Evolutionary conservation across 2,113 vertebrate genomes (phyloP), one percentile per base, ranked within the genome.

Genomic region (Meriones unguiculatus): DNA sequence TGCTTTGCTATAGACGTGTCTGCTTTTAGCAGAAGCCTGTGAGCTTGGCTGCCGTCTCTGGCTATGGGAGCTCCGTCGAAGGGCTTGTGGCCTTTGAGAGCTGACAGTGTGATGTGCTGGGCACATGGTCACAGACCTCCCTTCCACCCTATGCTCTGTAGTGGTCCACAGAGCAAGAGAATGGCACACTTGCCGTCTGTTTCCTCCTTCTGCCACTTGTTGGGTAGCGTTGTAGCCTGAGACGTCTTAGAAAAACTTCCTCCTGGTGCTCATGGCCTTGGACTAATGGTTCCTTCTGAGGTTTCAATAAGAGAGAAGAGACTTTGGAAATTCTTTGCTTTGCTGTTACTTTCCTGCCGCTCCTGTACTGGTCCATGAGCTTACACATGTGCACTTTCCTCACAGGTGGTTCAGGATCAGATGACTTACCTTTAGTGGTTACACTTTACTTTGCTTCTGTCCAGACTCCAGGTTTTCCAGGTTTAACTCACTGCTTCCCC

Each of bases 311-410:
- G 77, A 80, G 78, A n/a, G 50, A 78, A n/a, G 77, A 80, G 54
- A 24, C 24, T 22, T 59, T 81, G 35, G 35, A 59, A n/a, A 59
- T n/a, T 22, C 18, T 57, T 57, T 11, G 52, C 77, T 54, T 54
- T 80, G 50, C 32, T 22, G 9, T 35, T 57, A 9, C 2, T 30
- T 15, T 76, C 57, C 57, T 25, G 41, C 73, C 12, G 18, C 2
- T 38, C 57, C 80, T 38, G 22, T 64, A 0, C 50, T 0, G 22
- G 50, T 6, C 0, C 1, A 1, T 11, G 0, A 1, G 14, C 13
- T 25, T n/a, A 46, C 2, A 0, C 5, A 8, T 3, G n/a, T 25
- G 30, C 13, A 9, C 20, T 46, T 50, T 35, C 22, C 59, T 59
- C 41, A 9, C 0, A 0, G 24, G 76, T 30, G 46, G 76, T 30